A percentile compares a stretch with the other conserved stretches of the same genome.
Conservation (phyloP, 2,797 vertebrate genomes). For the Gambelia wislizenii region DNA sequence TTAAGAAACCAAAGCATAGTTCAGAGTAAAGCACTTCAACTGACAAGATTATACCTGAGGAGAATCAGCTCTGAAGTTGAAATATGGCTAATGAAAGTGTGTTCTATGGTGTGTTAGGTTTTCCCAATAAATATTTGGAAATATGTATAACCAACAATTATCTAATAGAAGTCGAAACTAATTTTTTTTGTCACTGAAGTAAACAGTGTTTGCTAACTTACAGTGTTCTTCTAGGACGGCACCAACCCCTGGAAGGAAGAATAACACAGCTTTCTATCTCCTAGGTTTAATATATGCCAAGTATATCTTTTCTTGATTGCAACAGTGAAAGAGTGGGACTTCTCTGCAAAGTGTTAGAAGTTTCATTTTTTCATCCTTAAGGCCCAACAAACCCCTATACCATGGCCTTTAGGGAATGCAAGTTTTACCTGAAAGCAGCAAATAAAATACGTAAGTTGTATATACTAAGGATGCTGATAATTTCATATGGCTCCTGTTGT, state of each 20-base stretch:
- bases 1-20: slow-evolving; percentile 45
- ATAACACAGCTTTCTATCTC: too few species aligned
- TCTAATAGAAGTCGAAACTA: slow-evolving; percentile 30
- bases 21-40: slow-evolving; percentile 12
- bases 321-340: not conserved
- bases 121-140: slow-evolving; percentile 53
- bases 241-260: too few species aligned
- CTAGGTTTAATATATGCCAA: too few species aligned
- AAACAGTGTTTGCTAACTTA: slow-evolving; percentile 26
- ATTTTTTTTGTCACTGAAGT: slow-evolving; percentile 28
- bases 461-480: too few species aligned
- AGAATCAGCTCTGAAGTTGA: slow-evolving; percentile 48
- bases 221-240: not conserved
- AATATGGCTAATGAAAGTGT: slow-evolving; percentile 50
- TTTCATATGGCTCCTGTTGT: too few species aligned
- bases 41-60: slow-evolving; percentile 48
- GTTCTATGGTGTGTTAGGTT: slow-evolving; percentile 11
- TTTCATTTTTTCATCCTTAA: too few species aligned
- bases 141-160: slow-evolving; percentile 35
- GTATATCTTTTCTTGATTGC: not conserved
- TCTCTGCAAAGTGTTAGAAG: too few species aligned
- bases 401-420: too few species aligned
- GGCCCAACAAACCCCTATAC: too few species aligned
- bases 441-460: too few species aligned
- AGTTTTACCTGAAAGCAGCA: too few species aligned